phyloP scores from a whole-genome alignment of 2,113 vertebrate species.

The Cyrtonyx montezumae region DNA sequence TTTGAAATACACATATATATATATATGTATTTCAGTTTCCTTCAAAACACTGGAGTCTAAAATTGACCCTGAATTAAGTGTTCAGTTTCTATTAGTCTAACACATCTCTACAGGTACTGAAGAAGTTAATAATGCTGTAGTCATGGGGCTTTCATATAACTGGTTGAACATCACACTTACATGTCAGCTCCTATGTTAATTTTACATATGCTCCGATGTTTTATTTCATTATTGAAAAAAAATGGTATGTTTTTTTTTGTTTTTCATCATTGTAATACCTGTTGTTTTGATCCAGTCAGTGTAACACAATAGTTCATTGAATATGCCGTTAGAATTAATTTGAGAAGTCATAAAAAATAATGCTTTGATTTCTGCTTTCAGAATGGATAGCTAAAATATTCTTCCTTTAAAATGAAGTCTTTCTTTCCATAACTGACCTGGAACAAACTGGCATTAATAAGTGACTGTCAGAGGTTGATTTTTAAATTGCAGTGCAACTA shows the following conservation, averaged over 20 bases:
- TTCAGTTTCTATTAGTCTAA: neutral
- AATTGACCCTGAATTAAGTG: neutral
- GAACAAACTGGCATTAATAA: neutral
- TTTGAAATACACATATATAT: neutral
- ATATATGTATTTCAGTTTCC: neutral
- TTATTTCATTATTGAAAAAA: neutral
- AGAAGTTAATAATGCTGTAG: neutral
- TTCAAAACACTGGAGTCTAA: neutral
- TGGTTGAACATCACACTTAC: neutral
- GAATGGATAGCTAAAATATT: neutral
- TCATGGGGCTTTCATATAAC: neutral
- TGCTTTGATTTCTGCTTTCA: neutral
- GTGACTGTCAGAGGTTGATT: neutral
- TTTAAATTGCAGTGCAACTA: neutral
- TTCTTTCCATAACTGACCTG: neutral
- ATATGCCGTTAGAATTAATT: neutral
- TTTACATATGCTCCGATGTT: neutral
- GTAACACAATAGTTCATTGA: neutral
- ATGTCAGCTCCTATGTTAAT: neutral
- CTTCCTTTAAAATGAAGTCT: neutral
- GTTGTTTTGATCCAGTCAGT: neutral
- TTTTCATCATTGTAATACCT: neutral
- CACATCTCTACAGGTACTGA: neutral
- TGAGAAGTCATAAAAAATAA: neutral
- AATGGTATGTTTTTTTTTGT: neutral